Evolutionary conservation across 2,113 vertebrate genomes (phyloP).

Genomic region (Phyllostomus discolor): DNA sequence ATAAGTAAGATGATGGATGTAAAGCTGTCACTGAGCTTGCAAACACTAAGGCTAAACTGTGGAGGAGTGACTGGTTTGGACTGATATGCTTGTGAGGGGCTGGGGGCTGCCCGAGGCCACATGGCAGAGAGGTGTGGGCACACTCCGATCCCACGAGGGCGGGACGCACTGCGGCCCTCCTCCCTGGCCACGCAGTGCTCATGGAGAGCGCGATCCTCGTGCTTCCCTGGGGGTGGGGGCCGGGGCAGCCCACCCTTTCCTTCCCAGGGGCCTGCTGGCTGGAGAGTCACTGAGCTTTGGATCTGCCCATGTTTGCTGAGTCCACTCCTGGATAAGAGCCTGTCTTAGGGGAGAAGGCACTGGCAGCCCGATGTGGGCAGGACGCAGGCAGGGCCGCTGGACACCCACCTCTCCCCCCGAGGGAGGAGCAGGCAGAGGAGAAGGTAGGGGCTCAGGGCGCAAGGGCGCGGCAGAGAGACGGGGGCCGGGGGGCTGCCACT

Average conservation of each 20-base stretch:
- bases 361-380: not conserved
- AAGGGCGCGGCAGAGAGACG: not conserved
- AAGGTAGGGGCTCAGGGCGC: not conserved
- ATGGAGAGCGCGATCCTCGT: not conserved
- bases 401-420: not conserved
- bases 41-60: not conserved
- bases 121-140: not conserved
- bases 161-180: not conserved
- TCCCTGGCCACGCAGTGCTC: not conserved
- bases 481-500: too few relatives aligned
- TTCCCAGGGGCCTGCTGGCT: not conserved
- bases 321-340: not conserved
- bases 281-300: not conserved
- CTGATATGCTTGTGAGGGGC: not conserved
- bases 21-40: not conserved
- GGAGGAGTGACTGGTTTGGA: too few relatives aligned
- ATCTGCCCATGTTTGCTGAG: not conserved
- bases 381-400: not conserved
- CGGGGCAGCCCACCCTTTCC: not conserved
- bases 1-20: rapidly evolving
- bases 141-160: rapidly evolving
- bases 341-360: not conserved
- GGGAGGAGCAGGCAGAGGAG: not conserved
- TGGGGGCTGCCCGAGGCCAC: not conserved
- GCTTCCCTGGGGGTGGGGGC: not conserved